Evolutionary conservation across 2,113 vertebrate species (phyloP).

Genomic region (Pao palembangensis): DNA sequence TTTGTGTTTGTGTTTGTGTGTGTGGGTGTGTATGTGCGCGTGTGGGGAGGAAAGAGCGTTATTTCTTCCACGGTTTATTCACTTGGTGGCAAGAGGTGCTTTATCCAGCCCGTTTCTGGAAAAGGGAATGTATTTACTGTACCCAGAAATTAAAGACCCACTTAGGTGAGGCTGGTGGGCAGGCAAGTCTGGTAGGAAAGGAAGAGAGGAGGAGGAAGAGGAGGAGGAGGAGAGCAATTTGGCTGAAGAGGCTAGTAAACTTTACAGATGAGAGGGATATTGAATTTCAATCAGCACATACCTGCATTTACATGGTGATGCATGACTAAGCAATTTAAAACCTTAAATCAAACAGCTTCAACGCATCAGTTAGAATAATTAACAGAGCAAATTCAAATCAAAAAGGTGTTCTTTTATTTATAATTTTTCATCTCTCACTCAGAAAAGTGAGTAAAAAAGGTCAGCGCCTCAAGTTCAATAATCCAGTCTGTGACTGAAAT

Average conservation of each 20-base stretch:
- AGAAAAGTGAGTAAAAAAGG: slow-evolving; percentile 45
- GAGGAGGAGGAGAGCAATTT: slow-evolving; percentile 31
- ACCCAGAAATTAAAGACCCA: slow-evolving; percentile 72
- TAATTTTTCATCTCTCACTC: slow-evolving; percentile 17
- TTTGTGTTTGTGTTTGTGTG: slow-evolving; percentile 24
- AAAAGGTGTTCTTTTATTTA: slow-evolving; percentile 44
- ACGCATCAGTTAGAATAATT: slow-evolving; percentile 67
- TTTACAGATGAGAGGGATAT: slow-evolving; percentile 64
- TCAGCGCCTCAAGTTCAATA: slow-evolving; percentile 53
- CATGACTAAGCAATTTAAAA: slow-evolving; percentile 70
- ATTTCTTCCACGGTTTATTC: slow-evolving; percentile 63
- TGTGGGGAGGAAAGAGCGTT: slow-evolving; percentile 18
- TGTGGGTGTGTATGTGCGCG: not conserved
- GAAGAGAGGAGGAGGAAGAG: slow-evolving; percentile 15
- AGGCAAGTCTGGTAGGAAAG: slow-evolving; percentile 41
- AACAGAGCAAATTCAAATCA: slow-evolving; percentile 68
- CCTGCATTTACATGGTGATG: slow-evolving; percentile 70
- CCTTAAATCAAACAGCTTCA: slow-evolving; percentile 69
- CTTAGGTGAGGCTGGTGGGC: slow-evolving; percentile 65
- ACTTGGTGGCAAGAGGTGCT: slow-evolving; percentile 64
- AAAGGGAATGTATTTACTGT: slow-evolving; percentile 67
- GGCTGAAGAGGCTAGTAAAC: slow-evolving; percentile 51
- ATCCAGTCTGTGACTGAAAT: slow-evolving; percentile 62
- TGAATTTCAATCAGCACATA: slow-evolving; percentile 73
- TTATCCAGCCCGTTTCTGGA: slow-evolving; percentile 61